Base-by-base conservation (phyloP, 2,888 invertebrate genomes). In the Aspidiotus destructor region DNA sequence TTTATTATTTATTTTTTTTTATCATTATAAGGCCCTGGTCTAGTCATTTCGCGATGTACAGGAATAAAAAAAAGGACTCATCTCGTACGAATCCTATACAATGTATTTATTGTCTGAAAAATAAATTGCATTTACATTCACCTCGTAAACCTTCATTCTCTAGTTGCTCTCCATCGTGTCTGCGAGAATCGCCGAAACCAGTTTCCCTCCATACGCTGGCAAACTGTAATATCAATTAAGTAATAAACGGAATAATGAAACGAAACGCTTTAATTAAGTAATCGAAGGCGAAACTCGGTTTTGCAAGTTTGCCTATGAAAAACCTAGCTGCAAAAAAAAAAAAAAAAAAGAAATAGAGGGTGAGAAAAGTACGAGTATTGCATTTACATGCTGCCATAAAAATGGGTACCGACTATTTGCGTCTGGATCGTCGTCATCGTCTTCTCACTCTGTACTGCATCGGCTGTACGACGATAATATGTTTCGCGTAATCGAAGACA, bases 171-270 rank as follows among this genome's bases (percentile, higher is more conserved):
- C 48, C 11, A n/a, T 48, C 48, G 48, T 11, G 48, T 48, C n/a
- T 48, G n/a, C 48, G 48, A 3, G 10, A 3, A n/a, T n/a, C 11
- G 48, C 48, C 48, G 48, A 48, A 48, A 48, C 48, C 48, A 48
- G 48, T 48, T n/a, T 28, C 28, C 28, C 52, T 15, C 52, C 16
- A 16, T n/a, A 8, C 7, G 58, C 28, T 16, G 28, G 58, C 28
- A 28, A 28, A 28, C 28, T 28, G 28, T 58, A 58, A 58, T 58
- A 58, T 58, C 58, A 58, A 58, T 58, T 58, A 58, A 58, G 58
- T 28, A 58, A 58, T 58, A 58, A 58, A 58, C 17, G 58, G 40
- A 40, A 28, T 28, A 58, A 58, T 58, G 58, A 58, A 58, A 58
- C 17, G 48, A 11, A 10, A 15, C 10, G 13, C 8, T 58, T 58